These are phyloP conservation scores for Macroramphosus scolopax DNA, from an alignment of 2,797 vertebrate species.

Conservation along the genomic window DNA sequence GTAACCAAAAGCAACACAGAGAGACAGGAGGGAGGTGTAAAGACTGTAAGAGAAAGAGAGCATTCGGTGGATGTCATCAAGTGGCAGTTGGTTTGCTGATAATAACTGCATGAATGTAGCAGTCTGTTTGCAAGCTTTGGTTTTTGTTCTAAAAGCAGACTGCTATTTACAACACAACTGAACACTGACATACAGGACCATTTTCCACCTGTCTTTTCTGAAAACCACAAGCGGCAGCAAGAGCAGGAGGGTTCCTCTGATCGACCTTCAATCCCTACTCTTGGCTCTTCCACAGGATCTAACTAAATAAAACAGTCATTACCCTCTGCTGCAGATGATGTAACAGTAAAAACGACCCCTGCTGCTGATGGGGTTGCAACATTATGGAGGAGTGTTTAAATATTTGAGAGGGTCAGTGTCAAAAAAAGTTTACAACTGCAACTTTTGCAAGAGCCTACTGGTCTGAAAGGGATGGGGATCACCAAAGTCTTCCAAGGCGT, in stretches of 20 bases:
- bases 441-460: constrained; percentile 5
- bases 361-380: constrained; percentile 33
- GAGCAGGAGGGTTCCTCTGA: constrained; percentile 29
- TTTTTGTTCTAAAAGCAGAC: constrained; percentile 10
- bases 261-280: constrained; percentile 26
- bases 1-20: constrained; percentile 64
- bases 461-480: too few species aligned
- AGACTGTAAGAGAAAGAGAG: constrained; percentile 11
- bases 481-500: too few species aligned
- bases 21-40: constrained; percentile 24
- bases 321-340: constrained; percentile 38
- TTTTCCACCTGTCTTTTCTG: constrained; percentile 3
- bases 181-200: constrained; percentile 5
- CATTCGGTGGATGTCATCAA: constrained; percentile 12
- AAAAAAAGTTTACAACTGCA: constrained; percentile 24
- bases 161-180: constrained; percentile 6
- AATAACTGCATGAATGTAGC: constrained; percentile 11
- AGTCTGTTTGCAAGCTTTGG: constrained; percentile 8
- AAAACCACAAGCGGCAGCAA: constrained; percentile 8
- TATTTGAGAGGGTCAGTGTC: constrained; percentile 2
- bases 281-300: constrained; percentile 36
- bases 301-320: constrained; percentile 41
- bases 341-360: constrained; percentile 43
- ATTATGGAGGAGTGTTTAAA: constrained; percentile 11
- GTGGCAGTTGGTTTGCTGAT: constrained; percentile 17